Evolutionary conservation across 1,140 invertebrate species (phyloP).

Genomic region (Leptinotarsa undecemlineata): DNA sequence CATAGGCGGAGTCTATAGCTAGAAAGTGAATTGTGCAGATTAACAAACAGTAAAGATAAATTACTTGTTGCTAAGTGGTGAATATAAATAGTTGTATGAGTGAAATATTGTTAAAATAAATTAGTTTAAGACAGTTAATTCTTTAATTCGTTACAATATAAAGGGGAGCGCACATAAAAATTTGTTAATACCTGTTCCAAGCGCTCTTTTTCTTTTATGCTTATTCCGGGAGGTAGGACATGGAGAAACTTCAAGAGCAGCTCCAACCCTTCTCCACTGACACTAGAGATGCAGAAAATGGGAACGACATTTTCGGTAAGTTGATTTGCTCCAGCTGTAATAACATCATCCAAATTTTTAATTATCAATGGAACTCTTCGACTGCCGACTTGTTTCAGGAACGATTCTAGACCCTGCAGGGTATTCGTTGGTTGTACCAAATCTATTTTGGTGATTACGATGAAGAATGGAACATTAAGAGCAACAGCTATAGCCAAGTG

Average conservation of each 20-base stretch:
- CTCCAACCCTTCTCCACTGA: conserved; percentile 84
- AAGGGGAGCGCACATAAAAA: background rate
- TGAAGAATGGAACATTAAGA: conserved; percentile 85
- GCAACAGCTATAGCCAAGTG: conserved; percentile 83
- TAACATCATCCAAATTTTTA: conserved; percentile 71
- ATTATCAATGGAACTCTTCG: conserved; percentile 67
- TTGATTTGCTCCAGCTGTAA: conserved; percentile 68
- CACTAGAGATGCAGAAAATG: conserved; percentile 94
- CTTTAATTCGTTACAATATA: too few species aligned
- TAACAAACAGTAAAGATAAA: too few species aligned
- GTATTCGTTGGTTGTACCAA: conserved; percentile 66
- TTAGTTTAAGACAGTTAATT: too few species aligned
- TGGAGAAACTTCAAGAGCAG: conserved; percentile 80
- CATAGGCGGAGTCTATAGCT: too few species aligned
- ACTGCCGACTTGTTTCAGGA: conserved; percentile 63
- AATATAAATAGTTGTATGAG: too few species aligned
- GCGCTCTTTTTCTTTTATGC: conserved; percentile 70
- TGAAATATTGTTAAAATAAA: too few species aligned
- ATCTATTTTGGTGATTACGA: conserved; percentile 90
- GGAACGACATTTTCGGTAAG: conserved; percentile 73
- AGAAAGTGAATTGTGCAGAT: too few species aligned
- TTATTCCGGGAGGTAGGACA: conserved; percentile 71
- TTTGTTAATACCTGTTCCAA: conserved; percentile 62
- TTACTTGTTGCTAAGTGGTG: too few species aligned
- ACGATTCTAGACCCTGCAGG: conserved; percentile 65